Evolutionary conservation across 2,113 vertebrate species (phyloP), one percentile per base, ranked within the genome.

Genomic region (Passer domesticus): DNA sequence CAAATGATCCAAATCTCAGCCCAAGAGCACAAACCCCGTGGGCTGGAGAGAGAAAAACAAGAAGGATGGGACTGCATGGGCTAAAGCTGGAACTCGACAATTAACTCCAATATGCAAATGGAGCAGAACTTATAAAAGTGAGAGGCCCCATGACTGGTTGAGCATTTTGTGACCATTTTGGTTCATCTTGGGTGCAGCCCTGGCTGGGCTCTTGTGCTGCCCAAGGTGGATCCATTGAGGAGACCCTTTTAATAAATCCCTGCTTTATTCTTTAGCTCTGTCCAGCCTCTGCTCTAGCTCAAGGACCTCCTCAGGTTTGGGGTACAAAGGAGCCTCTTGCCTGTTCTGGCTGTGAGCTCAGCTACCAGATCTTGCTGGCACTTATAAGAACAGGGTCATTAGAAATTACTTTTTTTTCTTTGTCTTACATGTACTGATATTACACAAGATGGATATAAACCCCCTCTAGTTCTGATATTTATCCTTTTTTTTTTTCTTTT

Each of bases 71-170:
- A 55, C 5, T 55, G 10, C 7, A 11, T 1, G 18, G 30, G 28
- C 53, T 55, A 9, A 55, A 55, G 31, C 30, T 55, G 53, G 11
- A 9, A 33, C 4, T 8, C 19, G 19, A 13, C 53, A 55, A 21
- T 55, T 7, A 55, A 55, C 30, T 33, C 7, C 30, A 33, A 33
- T 11, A 1, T 55, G 53, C 30, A 33, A 33, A 55, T 55, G 30
- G 53, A 55, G 53, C 53, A 55, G 53, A 55, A 4, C 19, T 33
- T 7, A 33, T 21, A 17, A 3, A 2, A 31, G 30, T 3, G 53
- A 33, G 11, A 55, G 53, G 33, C 53, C 28, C 17, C 11, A 2
- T 4, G 52, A 11, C 1, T 6, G 1, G 1, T 7, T 1, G 16
- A 5, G 18, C 53, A n/a, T 56, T n/a, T 58, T n/a, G 55, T 6